Evolutionary conservation across 2,113 vertebrate species (phyloP), one percentile per base, ranked within the genome.

Genomic region (Lagenorhynchus albirostris): DNA sequence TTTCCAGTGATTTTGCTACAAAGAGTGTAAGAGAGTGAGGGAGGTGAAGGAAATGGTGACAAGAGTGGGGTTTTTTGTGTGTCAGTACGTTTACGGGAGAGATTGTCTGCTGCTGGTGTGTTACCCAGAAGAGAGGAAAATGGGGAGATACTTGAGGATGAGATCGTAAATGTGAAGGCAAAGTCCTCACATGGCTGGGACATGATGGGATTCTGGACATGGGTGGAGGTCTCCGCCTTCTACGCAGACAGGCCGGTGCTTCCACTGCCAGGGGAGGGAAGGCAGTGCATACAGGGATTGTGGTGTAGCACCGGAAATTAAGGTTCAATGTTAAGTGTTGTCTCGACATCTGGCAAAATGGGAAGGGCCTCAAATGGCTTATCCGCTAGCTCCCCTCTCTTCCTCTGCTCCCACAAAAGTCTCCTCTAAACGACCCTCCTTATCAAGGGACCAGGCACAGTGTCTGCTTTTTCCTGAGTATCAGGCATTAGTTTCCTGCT

Each of bases 251-350:
- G 17, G 15, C 14, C 21, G 0, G 12, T 25, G 31, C 20, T 15
- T 15, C 33, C 17, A 6, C 0, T 0, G 0, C 8, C 15, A 33
- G 2, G 29, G 50, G 38, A 4, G 11, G 14, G 38, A 25, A 38
- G 50, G n/a, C 5, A 6, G 25, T 6, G 8, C 5, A 0, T 0
- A 15, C 5, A 31, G 10, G 25, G 12, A 25, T 1, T 12, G 8
- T 4, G 20, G 44, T 0, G 17, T 20, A 62, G 20, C 21, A 3
- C 14, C n/a, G 38, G 23, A 15, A 50, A 33, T 38, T 6, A 70
- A n/a, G 20, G 4, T 10, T 71, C 38, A 4, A 1, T 6, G 14
- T 14, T 11, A 44, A 50, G 31, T 31, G 6, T 8, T 47, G n/a
- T n/a, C 47, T 36, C 13, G 15, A 36, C 31, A 63, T 33, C n/a